Percentiles rank a stretch among this genome's conserved stretches.
Evolutionary conservation across 2,888 invertebrate genomes (phyloP).

Genomic region (Cybosia mesomella): DNA sequence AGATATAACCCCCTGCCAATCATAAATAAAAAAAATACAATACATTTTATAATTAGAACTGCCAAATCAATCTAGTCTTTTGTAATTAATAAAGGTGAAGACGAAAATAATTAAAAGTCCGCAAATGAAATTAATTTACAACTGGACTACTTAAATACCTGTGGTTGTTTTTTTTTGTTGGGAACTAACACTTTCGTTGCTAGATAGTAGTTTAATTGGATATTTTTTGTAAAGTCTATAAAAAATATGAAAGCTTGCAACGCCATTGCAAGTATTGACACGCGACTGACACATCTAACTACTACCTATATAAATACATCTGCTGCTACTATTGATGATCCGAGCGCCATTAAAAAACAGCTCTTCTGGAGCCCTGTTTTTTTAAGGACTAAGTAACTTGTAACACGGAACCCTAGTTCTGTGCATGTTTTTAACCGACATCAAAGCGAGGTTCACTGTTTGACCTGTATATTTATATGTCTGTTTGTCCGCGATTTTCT

Average conservation of each 20-base stretch:
- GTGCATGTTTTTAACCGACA: too few relatives aligned
- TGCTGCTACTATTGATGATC: too few relatives aligned
- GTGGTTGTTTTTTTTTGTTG: neutral
- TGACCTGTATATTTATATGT: too few relatives aligned
- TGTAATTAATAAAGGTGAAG: constrained; percentile 4
- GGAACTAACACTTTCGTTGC: neutral
- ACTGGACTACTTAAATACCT: neutral
- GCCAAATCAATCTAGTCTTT: neutral
- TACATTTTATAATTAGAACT: constrained; percentile 2
- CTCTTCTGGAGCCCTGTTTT: too few relatives aligned
- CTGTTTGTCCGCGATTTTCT: too few relatives aligned
- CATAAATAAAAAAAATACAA: neutral
- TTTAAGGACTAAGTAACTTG: too few relatives aligned
- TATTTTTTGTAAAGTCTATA: neutral
- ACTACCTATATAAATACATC: too few relatives aligned
- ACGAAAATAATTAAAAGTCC: neutral
- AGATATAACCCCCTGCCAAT: neutral
- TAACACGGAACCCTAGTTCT: too few relatives aligned
- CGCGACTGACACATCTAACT: too few relatives aligned
- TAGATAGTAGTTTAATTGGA: neutral
- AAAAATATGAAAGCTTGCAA: neutral
- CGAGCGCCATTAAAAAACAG: too few relatives aligned
- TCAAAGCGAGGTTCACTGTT: too few relatives aligned
- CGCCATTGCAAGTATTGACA: too few relatives aligned
- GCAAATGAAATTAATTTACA: neutral